Conservation (phyloP, 2,888 invertebrate genomes). For the Apodemia duryi region DNA sequence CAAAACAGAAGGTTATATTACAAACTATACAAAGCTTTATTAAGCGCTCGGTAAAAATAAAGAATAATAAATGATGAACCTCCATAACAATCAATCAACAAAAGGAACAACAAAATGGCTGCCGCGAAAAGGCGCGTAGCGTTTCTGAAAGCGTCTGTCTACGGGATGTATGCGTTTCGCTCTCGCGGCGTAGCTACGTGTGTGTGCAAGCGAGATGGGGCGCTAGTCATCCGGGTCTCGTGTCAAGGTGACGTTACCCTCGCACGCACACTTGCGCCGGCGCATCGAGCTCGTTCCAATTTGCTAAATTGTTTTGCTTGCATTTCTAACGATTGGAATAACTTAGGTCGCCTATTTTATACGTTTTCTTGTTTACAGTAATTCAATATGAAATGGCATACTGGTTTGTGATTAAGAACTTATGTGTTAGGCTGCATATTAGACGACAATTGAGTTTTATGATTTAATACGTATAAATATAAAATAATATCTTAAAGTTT, state of each 20-base stretch:
- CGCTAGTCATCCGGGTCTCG: slow-evolving; percentile 64
- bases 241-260: slow-evolving; percentile 73
- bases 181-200: slow-evolving; percentile 50
- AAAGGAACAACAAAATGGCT: slow-evolving; percentile 70
- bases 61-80: slow-evolving; percentile 33
- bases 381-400: not conserved
- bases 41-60: slow-evolving; percentile 29
- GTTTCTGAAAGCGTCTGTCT: slow-evolving; percentile 75
- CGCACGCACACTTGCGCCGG: slow-evolving; percentile 46
- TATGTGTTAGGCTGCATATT: too few species aligned
- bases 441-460: too few species aligned
- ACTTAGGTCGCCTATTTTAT: slow-evolving; percentile 14
- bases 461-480: too few species aligned
- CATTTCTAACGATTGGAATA: slow-evolving; percentile 26
- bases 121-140: slow-evolving; percentile 60
- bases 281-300: slow-evolving; percentile 41
- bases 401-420: too few species aligned
- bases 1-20: slow-evolving; percentile 17
- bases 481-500: too few species aligned
- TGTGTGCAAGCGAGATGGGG: slow-evolving; percentile 46
- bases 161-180: slow-evolving; percentile 53
- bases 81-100: slow-evolving; percentile 53
- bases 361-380: slow-evolving; percentile 7
- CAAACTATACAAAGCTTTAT: slow-evolving; percentile 26
- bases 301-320: slow-evolving; percentile 40